Base-by-base conservation (phyloP, 2,113 vertebrate genomes). In the Oenanthe oenanthe region DNA sequence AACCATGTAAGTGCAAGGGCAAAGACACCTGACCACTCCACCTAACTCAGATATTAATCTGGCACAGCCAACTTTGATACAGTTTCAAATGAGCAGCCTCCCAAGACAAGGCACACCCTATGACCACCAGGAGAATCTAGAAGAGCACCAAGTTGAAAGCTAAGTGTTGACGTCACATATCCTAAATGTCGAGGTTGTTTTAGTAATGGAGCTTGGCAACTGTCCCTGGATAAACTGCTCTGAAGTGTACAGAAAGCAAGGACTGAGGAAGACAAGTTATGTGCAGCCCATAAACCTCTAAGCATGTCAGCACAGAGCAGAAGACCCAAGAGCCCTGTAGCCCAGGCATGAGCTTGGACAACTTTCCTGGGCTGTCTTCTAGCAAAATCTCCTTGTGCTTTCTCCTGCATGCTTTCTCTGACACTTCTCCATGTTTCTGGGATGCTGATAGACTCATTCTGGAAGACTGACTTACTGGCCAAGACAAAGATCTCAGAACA, bases 111-210 rank as follows among this genome's bases (percentile, higher is more conserved):
- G 26, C 13, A 88, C 29, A 71, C 12, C 63, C 61, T 86, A 5
- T 17, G 29, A 71, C 16, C 17, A 28, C 26, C 22, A 32, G 12
- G 13, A 85, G 5, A 80, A 82, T 22, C 45, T 60, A 76, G 31
- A 62, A 74, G 77, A 85, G 43, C 15, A 57, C 17, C 26, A 50
- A 38, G 47, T 4, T 72, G 47, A 80, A 54, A 89, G 54, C 4
- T 3, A 87, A 42, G 12, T 5, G 16, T 54, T 78, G 26, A 57
- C 0, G 0, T 32, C 25, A 38, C 3, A 0, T n/a, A 79, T 25
- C 31, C 45, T 51, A 53, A 32, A 70, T 13, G 12, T 13, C 0
- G 0, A 88, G 45, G 26, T n/a, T 74, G 51, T 12, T 68, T 47
- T 32, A 48, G 24, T 25, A 32, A 80, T 10, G 7, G 36, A 67